phyloP scores from a whole-genome alignment of 1,140 invertebrate genomes.

The Myzus persicae region DNA sequence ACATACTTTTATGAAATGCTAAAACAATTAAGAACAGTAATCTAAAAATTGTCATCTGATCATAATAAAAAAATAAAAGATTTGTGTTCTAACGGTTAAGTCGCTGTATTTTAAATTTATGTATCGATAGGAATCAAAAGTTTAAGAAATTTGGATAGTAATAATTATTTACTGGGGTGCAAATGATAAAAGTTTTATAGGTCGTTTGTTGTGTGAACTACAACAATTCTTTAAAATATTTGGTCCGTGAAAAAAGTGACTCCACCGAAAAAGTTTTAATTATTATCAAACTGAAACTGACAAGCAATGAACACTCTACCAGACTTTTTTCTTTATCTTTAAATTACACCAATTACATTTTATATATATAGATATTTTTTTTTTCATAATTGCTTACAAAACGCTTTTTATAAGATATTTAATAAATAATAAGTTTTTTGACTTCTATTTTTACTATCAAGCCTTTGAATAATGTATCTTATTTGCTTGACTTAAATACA shows the following conservation, averaged over 20 bases:
- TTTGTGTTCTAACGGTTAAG: background rate
- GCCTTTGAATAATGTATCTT: slow-evolving; percentile 26
- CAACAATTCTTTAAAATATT: slow-evolving; percentile 41
- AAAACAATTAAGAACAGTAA: background rate
- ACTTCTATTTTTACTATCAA: slow-evolving; percentile 9
- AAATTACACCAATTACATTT: slow-evolving; percentile 38
- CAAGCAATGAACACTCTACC: slow-evolving; percentile 18
- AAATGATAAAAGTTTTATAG: slow-evolving; percentile 53
- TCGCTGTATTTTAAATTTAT: background rate
- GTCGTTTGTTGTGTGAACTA: slow-evolving; percentile 2
- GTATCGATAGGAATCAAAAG: slow-evolving; percentile 37
- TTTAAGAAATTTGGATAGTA: background rate
- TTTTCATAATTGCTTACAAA: background rate
- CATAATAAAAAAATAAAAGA: background rate
- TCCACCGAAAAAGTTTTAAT: slow-evolving; percentile 46
- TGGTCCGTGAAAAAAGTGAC: slow-evolving; percentile 44
- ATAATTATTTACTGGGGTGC: slow-evolving; percentile 44
- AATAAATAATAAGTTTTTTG: background rate
- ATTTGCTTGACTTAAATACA: background rate
- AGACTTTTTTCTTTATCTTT: slow-evolving; percentile 52
- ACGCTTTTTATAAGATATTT: slow-evolving; percentile 5
- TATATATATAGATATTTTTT: background rate
- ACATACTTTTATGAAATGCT: background rate
- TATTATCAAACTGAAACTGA: slow-evolving; percentile 55
- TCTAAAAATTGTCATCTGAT: background rate